These are phyloP conservation scores for Thalassarche chlororhynchos DNA, from an alignment of 2,113 vertebrate species.

Conservation along the genomic window DNA sequence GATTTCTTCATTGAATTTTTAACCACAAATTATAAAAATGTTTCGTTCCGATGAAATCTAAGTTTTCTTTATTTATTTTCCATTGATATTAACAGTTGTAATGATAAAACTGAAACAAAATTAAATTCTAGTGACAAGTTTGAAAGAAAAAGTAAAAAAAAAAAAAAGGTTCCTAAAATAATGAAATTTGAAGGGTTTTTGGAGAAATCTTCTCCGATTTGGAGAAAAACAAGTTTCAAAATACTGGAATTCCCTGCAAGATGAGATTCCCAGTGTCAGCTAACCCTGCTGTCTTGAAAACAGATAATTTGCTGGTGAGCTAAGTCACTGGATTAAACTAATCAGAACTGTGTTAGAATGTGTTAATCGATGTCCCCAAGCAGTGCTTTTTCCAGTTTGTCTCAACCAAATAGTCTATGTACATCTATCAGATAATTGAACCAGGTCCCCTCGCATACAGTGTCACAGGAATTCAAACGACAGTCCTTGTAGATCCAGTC, in stretches of 20 bases:
- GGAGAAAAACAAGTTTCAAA: neutral
- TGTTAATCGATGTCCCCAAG: slow-evolving; percentile 40
- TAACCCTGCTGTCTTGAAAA: neutral
- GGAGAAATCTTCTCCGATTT: neutral
- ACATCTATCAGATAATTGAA: slow-evolving; percentile 44
- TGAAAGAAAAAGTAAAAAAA: neutral
- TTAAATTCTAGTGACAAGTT: neutral
- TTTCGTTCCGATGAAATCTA: neutral
- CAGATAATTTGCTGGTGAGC: neutral
- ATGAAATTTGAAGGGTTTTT: neutral
- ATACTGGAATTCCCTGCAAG: neutral
- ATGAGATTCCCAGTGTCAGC: neutral
- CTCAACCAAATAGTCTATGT: neutral
- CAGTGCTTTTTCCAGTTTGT: neutral
- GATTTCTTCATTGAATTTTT: neutral
- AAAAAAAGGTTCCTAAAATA: neutral
- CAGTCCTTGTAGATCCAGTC: slow-evolving; percentile 12
- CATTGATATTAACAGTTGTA: neutral
- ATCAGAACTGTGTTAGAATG: slow-evolving; percentile 18
- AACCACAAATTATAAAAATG: neutral
- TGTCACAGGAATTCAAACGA: slow-evolving; percentile 1
- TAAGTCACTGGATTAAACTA: slow-evolving; percentile 24
- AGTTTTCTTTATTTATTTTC: neutral
- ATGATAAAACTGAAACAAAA: neutral
- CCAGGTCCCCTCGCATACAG: neutral